These are phyloP conservation scores for Rhysida immarginata DNA, from an alignment of 1,140 invertebrate species.

Conservation along the genomic window DNA sequence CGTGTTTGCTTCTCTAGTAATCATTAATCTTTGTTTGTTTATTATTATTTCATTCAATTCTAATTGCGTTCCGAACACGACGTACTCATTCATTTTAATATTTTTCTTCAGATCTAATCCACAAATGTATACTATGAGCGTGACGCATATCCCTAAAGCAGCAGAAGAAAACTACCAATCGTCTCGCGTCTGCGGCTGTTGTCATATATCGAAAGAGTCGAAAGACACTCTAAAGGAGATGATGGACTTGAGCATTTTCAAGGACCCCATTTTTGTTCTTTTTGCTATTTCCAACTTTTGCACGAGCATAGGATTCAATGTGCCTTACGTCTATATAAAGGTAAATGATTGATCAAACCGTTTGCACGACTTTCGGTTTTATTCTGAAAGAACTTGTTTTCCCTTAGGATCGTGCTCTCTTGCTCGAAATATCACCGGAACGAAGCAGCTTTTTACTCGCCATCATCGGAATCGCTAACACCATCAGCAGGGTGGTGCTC, in stretches of 20 bases:
- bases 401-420: conserved; percentile 46
- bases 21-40: too few species aligned
- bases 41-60: too few species aligned
- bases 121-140: conserved; percentile 14
- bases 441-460: conserved; percentile 49
- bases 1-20: too few species aligned
- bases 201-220: conserved; percentile 30
- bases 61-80: too few species aligned
- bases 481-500: conserved; percentile 66
- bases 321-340: conserved; percentile 74
- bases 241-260: conserved; percentile 66
- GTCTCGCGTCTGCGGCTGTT: conserved; percentile 22
- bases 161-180: conserved; percentile 13
- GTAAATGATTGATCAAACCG: too few species aligned
- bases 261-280: conserved; percentile 72
- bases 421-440: conserved; percentile 37
- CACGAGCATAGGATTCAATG: conserved; percentile 90
- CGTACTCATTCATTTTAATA: too few species aligned
- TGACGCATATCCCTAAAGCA: conserved; percentile 16
- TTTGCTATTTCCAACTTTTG: conserved; percentile 88
- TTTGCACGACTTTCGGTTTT: too few species aligned
- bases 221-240: conserved; percentile 57
- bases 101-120: conserved; percentile 14
- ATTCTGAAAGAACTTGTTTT: too few species aligned
- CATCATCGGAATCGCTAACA: conserved; percentile 71